Evolutionary conservation across 2,113 vertebrate species (phyloP), one percentile per base, ranked within the genome.

Genomic region (Litocranius walleri): DNA sequence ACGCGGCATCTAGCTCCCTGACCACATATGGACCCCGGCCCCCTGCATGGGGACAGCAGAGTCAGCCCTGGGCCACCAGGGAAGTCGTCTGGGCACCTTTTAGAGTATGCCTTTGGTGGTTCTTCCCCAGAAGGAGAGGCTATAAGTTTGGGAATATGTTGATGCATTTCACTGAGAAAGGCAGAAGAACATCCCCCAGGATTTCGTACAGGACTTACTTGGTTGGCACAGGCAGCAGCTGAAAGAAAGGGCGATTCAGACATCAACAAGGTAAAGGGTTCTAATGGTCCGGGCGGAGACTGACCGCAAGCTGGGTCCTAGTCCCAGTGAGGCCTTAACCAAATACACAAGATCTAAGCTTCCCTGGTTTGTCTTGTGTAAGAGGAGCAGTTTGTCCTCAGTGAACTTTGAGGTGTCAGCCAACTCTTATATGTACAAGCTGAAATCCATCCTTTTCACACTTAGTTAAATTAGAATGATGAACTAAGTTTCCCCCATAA

Each of bases 1-100:
- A 14, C 2, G 23, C 2, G 3, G 11, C 12, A 43, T 43, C 40
- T 7, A 2, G 23, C 3, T 77, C 71, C 40, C 71, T 43, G 71
- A 43, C 40, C 71, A 27, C 9, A 25, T 1, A 7, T 7, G 25
- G 71, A 7, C 23, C 12, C 6, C 0, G 1, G 36, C 1, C 40
- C 33, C 23, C 23, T 27, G 71, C 40, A 0, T 3, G 3, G 67
- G 23, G 23, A 7, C 19, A 23, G 67, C 19, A 0, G n/a, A 40
- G n/a, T 3, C n/a, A 40, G n/a, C 67, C 19, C n/a, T 71, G n/a
- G n/a, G 1, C n/a, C 19, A 0, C 64, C n/a, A 71, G 71, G 21
- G 11, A 14, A 2, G 16, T n/a, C 8, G 1, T 25, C 21, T 43
- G 30, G 19, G 71, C 11, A 14, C 7, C 21, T 25, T 74, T 25